Evolutionary conservation across 2,888 invertebrate species (phyloP), one percentile per base, ranked within the genome.

Genomic region (Sarcophaga caerulescens): DNA sequence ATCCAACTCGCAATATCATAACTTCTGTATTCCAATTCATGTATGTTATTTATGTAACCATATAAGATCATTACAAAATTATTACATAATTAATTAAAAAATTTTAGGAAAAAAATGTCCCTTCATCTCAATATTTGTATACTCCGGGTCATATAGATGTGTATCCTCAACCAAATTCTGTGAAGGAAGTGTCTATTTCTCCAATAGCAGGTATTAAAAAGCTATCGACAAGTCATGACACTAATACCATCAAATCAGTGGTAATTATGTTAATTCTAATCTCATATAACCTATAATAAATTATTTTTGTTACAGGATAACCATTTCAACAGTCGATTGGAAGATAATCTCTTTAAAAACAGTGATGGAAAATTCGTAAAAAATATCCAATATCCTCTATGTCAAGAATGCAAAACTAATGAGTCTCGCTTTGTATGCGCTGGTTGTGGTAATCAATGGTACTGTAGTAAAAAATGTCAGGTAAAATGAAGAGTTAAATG

Each of bases 391-490:
- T 93, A 93, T 88, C 97, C 97, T 74, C 95, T 96, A 88, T 98
- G 98, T 93, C 97, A 97, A 94, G 97, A 97, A 88, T 98, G 98
- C 92, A 95, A 96, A 89, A 95, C 96, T 84, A 95, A 96, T 87
- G 95, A 96, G 89, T 97, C 97, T 85, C 97, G 96, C 93, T 98
- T 97, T 91, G 97, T 97, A 65, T 98, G 98, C 92, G 97, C 97
- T 66, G 97, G 97, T 73, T 98, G 98, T 93, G 97, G 96, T 88
- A 97, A 97, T 93, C 97, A 97, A 94, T 98, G 98, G 98, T 98
- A 98, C 93, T 98, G 98, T 94, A 97, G 97, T 91, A 95, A 97
- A 79, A 96, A 97, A 88, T 98, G 98, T 93, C 98, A 98, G 96
- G 98, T 98, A 93, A 91, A 91, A 47, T 66, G 12, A 52, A 17